Percentiles rank a stretch among this genome's conserved stretches.
Conservation (phyloP, 1,140 invertebrate species). For the Bombus sylvicola region DNA sequence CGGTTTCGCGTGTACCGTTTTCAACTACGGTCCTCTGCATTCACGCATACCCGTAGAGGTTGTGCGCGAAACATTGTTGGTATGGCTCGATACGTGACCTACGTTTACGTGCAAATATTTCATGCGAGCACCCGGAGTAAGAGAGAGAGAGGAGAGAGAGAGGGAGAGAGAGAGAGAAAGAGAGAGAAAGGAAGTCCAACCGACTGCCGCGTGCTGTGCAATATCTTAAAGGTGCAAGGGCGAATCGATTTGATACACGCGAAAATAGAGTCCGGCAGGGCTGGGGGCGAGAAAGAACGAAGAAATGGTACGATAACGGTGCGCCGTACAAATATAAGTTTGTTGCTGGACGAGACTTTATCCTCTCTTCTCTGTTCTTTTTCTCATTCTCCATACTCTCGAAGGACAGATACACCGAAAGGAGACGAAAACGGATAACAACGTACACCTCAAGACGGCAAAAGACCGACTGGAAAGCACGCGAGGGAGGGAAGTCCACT, state of each 20-base stretch:
- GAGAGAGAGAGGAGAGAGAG: neutral
- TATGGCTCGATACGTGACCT: constrained; percentile 16
- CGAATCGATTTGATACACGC: constrained; percentile 38
- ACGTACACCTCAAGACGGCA: constrained; percentile 41
- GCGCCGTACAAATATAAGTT: constrained; percentile 15
- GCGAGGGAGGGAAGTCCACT: constrained; percentile 57
- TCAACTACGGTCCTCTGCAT: neutral
- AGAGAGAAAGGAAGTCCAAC: neutral
- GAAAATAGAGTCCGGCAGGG: neutral
- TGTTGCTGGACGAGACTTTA: constrained; percentile 24
- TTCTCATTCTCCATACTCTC: neutral
- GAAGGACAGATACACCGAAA: constrained; percentile 4
- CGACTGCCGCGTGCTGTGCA: neutral
- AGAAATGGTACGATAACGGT: neutral
- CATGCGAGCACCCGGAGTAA: neutral
- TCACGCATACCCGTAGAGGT: neutral
- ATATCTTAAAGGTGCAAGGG: constrained; percentile 46
- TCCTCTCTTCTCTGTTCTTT: neutral
- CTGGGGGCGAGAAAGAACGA: neutral
- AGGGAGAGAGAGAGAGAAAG: neutral
- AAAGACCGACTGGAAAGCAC: constrained; percentile 55
- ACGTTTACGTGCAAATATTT: constrained; percentile 38
- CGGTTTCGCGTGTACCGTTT: neutral
- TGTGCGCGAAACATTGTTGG: constrained; percentile 26
- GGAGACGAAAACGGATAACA: constrained; percentile 23